Evolutionary conservation across 2,888 invertebrate genomes (phyloP).

Genomic region (Halocaridina rubra): DNA sequence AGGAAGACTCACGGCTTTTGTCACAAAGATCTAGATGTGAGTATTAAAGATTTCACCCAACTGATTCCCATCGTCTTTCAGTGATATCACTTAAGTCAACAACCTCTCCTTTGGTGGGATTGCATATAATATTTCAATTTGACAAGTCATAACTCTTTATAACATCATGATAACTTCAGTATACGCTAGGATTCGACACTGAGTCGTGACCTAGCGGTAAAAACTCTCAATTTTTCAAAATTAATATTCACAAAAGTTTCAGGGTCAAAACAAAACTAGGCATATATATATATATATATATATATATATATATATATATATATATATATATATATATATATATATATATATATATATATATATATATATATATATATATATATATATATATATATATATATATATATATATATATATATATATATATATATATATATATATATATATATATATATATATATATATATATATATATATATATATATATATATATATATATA

Average conservation of each 20-base stretch:
- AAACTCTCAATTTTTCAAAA: too few relatives aligned
- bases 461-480: not conserved
- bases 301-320: not conserved
- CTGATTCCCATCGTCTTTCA: too few relatives aligned
- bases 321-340: not conserved
- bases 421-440: slow-evolving; percentile 8
- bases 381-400: slow-evolving; percentile 1
- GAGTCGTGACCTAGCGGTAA: too few relatives aligned
- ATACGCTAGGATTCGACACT: too few relatives aligned
- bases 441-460: slow-evolving; percentile 8
- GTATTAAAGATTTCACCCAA: too few relatives aligned
- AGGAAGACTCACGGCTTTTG: too few relatives aligned
- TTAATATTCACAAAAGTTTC: not conserved
- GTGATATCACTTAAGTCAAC: too few relatives aligned
- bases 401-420: not conserved
- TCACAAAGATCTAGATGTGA: too few relatives aligned
- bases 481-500: not conserved
- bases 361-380: slow-evolving; percentile 8
- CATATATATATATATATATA: not conserved
- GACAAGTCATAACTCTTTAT: too few relatives aligned
- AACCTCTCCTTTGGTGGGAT: too few relatives aligned
- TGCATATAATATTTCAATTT: too few relatives aligned
- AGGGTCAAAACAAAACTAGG: not conserved
- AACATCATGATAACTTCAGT: too few relatives aligned
- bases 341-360: slow-evolving; percentile 8